Base-by-base conservation (phyloP, 2,113 vertebrate genomes). In the Cyanistes caeruleus region DNA sequence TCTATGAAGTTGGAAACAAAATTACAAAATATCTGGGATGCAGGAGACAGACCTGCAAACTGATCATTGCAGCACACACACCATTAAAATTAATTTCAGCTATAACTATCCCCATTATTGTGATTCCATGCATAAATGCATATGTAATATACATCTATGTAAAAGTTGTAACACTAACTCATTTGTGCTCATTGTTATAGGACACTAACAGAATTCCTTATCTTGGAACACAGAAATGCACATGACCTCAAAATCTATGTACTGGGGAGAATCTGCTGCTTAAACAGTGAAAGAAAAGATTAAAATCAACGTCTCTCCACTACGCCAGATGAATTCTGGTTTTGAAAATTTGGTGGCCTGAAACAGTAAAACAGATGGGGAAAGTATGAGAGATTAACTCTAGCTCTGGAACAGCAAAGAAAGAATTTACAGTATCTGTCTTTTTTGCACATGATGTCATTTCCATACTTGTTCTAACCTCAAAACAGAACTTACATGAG, bases 281-380 rank as follows among this genome's bases (percentile, higher is more conserved):
- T 52, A 37, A 35, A 76, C 33, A 73, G 48, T 9, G 11, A 15
- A 19, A 68, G 35, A 87, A 68, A 24, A 43, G 7, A 44, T 39
- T 56, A 27, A 93, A 77, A 31, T 30, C 24, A 76, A n/a, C 15
- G 16, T 16, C 2, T n/a, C 41, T 37, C 25, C 15, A 7, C 28
- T 41, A 35, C 0, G 0, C 35, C 28, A 73, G 15, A n/a, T 35
- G 5, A 88, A 74, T 41, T 44, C 12, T 49, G 21, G 1, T 31
- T 65, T 81, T 48, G 20, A 49, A 64, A 77, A 56, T 24, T 39
- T 11, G 13, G 14, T 60, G 27, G 15, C 30, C 35, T 43, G n/a
- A 77, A 87, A 77, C 24, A 64, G 12, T 43, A 74, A 48, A 7
- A 55, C 53, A 17, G 11, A 51, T 31, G 31, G 20, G 13, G 21